Conservation (phyloP, 2,797 vertebrate genomes). For the Cyclura pinguis region DNA sequence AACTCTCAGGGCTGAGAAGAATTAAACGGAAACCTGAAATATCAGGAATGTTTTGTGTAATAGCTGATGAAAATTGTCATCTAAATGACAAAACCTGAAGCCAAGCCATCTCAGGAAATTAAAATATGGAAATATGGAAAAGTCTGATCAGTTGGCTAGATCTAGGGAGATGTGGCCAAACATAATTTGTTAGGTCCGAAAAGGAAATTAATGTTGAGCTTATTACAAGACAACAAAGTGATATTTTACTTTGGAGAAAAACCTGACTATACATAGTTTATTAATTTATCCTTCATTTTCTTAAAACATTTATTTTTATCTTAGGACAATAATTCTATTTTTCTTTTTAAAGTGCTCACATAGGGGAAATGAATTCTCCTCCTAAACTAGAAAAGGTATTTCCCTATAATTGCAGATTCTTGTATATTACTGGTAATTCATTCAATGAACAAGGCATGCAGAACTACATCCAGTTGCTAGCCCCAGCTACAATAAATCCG, state of each 20-base stretch:
- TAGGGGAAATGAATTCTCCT: background rate
- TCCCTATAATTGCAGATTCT: background rate
- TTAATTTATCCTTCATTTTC: slow-evolving; percentile 2
- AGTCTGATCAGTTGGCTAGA: background rate
- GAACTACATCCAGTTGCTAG: no score
- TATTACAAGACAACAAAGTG: slow-evolving; percentile 49
- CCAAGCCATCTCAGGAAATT: slow-evolving; percentile 53
- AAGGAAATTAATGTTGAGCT: slow-evolving; percentile 55
- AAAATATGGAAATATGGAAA: slow-evolving; percentile 32
- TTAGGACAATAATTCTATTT: background rate
- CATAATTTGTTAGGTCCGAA: slow-evolving; percentile 32
- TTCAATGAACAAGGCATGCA: background rate
- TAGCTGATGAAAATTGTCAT: slow-evolving; percentile 68
- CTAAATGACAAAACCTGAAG: slow-evolving; percentile 63
- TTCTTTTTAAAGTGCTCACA: background rate
- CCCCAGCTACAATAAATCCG: no score
- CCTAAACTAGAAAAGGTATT: background rate
- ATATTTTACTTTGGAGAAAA: slow-evolving; percentile 54
- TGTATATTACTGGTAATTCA: background rate
- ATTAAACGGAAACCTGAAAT: slow-evolving; percentile 66
- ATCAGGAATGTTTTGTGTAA: slow-evolving; percentile 64
- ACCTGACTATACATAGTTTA: background rate
- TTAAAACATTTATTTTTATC: no score
- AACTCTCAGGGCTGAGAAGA: slow-evolving; percentile 54
- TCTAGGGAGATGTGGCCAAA: slow-evolving; percentile 51